phyloP scores from a whole-genome alignment of 2,888 invertebrate genomes.

The Spisula subtruncata region DNA sequence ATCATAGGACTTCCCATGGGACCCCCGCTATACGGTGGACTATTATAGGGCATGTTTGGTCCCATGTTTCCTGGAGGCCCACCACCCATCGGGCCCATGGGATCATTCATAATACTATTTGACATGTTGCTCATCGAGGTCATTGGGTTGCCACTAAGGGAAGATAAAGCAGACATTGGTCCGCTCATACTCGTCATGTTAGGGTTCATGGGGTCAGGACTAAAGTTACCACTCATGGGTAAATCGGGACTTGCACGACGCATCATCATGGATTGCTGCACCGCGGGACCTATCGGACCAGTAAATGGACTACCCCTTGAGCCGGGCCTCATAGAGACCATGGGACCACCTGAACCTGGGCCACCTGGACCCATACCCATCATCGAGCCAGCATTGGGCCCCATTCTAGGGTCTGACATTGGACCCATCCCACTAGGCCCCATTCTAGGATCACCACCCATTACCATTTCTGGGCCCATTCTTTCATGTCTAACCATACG shows the following conservation, averaged over 20 bases:
- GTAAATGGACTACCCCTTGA: conserved; percentile 70
- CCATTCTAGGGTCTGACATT: conserved; percentile 75
- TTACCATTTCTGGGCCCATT: conserved; percentile 66
- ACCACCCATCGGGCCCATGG: conserved; percentile 70
- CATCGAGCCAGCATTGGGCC: conserved; percentile 62
- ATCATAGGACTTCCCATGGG: conserved; percentile 71
- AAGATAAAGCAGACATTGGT: conserved; percentile 67
- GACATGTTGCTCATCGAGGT: conserved; percentile 79
- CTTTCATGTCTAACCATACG: conserved; percentile 64
- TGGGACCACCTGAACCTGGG: conserved; percentile 61
- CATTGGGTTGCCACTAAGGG: conserved; percentile 73
- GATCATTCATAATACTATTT: conserved; percentile 76
- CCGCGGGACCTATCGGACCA: conserved; percentile 71
- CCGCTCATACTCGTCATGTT: conserved; percentile 63
- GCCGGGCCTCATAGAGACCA: conserved; percentile 72
- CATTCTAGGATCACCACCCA: conserved; percentile 68
- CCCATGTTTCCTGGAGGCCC: conserved; percentile 67
- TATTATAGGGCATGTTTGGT: conserved; percentile 74
- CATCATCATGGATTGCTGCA: conserved; percentile 74
- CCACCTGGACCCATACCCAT: conserved; percentile 74
- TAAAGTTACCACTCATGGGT: conserved; percentile 59
- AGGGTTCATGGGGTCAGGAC: conserved; percentile 71
- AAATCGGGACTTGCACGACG: conserved; percentile 66
- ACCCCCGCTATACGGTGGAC: conserved; percentile 72
- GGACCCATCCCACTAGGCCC: conserved; percentile 70